These are phyloP conservation scores for Plotosus lineatus DNA, from an alignment of 2,113 vertebrate species.

Conservation along the genomic window DNA sequence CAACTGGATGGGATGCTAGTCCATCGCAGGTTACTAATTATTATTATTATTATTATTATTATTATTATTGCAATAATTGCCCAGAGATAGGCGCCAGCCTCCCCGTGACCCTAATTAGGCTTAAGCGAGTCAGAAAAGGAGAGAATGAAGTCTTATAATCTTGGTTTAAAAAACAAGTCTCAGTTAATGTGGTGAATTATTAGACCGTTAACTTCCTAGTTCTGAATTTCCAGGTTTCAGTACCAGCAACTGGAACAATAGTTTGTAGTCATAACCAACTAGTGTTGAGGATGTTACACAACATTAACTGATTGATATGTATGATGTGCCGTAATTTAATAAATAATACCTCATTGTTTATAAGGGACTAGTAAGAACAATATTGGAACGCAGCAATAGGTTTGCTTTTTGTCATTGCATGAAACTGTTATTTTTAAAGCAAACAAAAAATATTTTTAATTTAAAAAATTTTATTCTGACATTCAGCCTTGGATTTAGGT, in stretches of 20 bases:
- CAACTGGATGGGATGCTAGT: too few species aligned
- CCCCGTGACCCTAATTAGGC: too few species aligned
- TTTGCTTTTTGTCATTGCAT: not conserved
- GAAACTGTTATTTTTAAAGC: not conserved
- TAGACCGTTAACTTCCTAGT: not conserved
- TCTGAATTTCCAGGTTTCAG: not conserved
- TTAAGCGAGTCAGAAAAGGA: too few species aligned
- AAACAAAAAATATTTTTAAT: not conserved
- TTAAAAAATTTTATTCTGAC: not conserved
- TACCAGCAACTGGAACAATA: not conserved
- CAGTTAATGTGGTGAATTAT: not conserved
- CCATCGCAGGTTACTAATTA: too few species aligned
- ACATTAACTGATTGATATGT: not conserved
- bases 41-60: too few species aligned
- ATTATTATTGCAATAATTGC: too few species aligned
- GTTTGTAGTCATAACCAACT: not conserved
- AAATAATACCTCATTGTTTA: not conserved
- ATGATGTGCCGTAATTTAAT: not conserved
- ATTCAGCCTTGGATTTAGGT: constrained; percentile 23
- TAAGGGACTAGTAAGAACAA: not conserved
- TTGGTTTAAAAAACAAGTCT: not conserved
- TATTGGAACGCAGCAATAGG: not conserved
- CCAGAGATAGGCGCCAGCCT: too few species aligned
- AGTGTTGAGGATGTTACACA: not conserved
- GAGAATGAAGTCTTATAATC: too few species aligned